These are phyloP conservation scores for Fregata magnificens DNA, from an alignment of 2,113 vertebrate species.

Conservation along the genomic window DNA sequence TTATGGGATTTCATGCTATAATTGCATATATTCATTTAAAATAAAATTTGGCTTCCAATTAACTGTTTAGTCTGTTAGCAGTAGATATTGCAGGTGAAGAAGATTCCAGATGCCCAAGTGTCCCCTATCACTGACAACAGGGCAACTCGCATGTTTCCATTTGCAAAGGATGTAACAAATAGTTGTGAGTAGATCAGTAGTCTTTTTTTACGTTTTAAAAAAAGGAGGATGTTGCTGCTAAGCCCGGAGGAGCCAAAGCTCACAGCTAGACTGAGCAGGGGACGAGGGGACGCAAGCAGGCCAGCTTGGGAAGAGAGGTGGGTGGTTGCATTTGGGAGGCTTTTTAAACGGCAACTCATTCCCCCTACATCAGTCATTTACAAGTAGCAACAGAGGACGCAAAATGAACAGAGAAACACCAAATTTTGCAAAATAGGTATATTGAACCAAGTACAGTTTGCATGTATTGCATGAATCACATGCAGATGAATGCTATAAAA, in stretches of 20 bases:
- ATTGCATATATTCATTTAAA: not conserved
- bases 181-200: not conserved
- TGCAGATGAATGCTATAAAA: conserved; percentile 22
- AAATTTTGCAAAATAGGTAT: conserved; percentile 23
- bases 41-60: not conserved
- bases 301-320: not conserved
- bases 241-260: not conserved
- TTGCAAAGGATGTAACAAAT: not conserved
- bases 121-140: no score
- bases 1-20: not conserved
- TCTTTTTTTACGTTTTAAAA: not conserved
- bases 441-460: conserved; percentile 1
- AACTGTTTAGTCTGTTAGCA: not conserved
- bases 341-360: not conserved
- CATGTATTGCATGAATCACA: not conserved
- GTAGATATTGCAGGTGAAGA: not conserved
- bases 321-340: not conserved
- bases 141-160: not conserved
- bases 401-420: not conserved
- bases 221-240: not conserved
- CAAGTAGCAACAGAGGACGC: not conserved
- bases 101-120: not conserved
- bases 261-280: not conserved
- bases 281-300: accelerated
- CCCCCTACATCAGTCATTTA: not conserved